A percentile compares a stretch with the other conserved stretches of the same genome.
Evolutionary conservation across 2,113 vertebrate species (phyloP).

Genomic region (Monarcha castaneiventris): DNA sequence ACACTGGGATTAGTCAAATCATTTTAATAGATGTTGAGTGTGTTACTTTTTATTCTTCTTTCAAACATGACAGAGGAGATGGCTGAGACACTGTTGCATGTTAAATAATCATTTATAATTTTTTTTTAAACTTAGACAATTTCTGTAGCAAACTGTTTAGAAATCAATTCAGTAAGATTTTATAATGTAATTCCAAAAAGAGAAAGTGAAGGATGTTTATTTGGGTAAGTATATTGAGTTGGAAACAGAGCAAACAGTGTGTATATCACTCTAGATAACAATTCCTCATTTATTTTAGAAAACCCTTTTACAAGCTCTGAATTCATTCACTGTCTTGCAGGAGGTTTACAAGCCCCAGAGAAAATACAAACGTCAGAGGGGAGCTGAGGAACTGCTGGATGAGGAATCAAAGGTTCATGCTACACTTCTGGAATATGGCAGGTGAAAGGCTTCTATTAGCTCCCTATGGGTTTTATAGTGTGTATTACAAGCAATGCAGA

Average conservation of each 20-base stretch:
- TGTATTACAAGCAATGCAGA: neutral
- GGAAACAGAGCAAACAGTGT: neutral
- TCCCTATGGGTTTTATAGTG: neutral
- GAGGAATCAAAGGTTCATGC: slow-evolving; percentile 94
- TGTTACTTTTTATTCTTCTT: neutral
- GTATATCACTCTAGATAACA: neutral
- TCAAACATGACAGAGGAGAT: neutral
- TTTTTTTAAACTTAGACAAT: neutral
- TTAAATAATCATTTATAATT: neutral
- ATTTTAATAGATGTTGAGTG: neutral
- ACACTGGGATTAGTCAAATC: neutral
- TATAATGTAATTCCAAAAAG: neutral
- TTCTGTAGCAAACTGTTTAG: neutral
- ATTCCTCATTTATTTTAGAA: neutral
- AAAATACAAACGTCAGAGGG: slow-evolving; percentile 86
- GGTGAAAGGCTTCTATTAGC: slow-evolving; percentile 69
- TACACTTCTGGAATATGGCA: slow-evolving; percentile 93
- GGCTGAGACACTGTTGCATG: neutral
- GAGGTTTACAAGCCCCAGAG: slow-evolving; percentile 92
- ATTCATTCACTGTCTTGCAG: slow-evolving; percentile 63
- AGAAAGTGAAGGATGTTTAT: neutral
- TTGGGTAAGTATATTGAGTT: neutral
- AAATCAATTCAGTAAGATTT: neutral
- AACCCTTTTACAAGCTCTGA: neutral
- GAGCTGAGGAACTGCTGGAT: slow-evolving; percentile 84